Evolutionary conservation across 2,888 invertebrate species (phyloP).

Genomic region (Ctena decussata): DNA sequence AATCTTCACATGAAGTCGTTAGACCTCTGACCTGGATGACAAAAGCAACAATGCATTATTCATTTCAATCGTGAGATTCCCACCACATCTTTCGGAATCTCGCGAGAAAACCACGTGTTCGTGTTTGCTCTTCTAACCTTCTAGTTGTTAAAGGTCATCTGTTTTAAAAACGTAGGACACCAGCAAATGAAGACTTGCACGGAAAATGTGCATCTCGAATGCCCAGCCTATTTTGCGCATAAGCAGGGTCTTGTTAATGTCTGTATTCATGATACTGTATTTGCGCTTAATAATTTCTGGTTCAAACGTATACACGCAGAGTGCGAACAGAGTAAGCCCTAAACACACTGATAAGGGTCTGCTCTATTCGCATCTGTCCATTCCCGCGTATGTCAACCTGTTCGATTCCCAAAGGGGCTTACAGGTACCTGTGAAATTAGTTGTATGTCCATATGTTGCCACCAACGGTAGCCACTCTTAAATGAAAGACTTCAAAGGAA

Average conservation of each 20-base stretch:
- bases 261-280: no score
- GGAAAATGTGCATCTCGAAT: no score
- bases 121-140: neutral
- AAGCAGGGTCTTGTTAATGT: no score
- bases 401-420: no score
- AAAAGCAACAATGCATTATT: neutral
- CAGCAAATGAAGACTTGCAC: no score
- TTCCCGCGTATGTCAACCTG: no score
- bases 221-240: no score
- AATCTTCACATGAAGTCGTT: neutral
- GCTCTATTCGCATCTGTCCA: no score
- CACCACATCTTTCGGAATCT: neutral
- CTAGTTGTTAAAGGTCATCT: neutral
- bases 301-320: no score
- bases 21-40: neutral
- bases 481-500: neutral
- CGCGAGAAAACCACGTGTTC: conserved; percentile 4
- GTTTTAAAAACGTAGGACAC: neutral
- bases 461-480: neutral
- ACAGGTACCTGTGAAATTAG: conserved; percentile 10
- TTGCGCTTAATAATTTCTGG: no score
- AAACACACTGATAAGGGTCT: no score
- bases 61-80: neutral
- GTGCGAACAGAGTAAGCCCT: no score
- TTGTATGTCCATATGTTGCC: neutral